Evolutionary conservation across 2,888 invertebrate species (phyloP).

Genomic region (Alloscopus bannaensis): DNA sequence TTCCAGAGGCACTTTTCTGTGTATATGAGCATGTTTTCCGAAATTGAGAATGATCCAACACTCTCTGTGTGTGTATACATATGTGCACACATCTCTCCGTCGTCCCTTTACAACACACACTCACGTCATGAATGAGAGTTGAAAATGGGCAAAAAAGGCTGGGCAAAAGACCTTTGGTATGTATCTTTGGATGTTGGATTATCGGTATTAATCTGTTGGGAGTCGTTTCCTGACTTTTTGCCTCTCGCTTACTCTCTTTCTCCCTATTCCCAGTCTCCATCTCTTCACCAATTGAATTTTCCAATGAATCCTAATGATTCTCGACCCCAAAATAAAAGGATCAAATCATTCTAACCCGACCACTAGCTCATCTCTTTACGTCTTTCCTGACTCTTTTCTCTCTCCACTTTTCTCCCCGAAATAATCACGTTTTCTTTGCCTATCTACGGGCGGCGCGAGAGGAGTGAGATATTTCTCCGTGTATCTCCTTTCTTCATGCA

Average conservation of each 20-base stretch:
- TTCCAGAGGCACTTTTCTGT: slow-evolving; percentile 9
- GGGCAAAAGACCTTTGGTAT: slow-evolving; percentile 13
- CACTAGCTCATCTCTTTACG: slow-evolving; percentile 61
- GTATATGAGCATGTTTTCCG: slow-evolving; percentile 30
- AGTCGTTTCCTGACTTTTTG: slow-evolving; percentile 73
- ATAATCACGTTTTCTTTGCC: slow-evolving; percentile 64
- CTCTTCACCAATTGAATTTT: slow-evolving; percentile 73
- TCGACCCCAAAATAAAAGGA: slow-evolving; percentile 73
- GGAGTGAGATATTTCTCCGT: too few relatives aligned
- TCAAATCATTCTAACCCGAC: slow-evolving; percentile 73
- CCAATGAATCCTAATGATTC: slow-evolving; percentile 74
- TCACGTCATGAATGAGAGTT: neutral
- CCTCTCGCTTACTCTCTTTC: slow-evolving; percentile 62
- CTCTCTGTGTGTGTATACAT: too few relatives aligned
- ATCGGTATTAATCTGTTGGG: slow-evolving; percentile 73
- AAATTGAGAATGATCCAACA: slow-evolving; percentile 44
- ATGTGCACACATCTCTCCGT: slow-evolving; percentile 17
- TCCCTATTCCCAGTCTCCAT: slow-evolving; percentile 62
- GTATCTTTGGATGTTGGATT: slow-evolving; percentile 67
- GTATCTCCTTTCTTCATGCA: slow-evolving; percentile 17
- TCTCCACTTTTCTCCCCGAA: slow-evolving; percentile 46
- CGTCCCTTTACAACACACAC: slow-evolving; percentile 9
- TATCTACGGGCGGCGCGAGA: too few relatives aligned
- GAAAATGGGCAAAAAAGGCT: slow-evolving; percentile 8
- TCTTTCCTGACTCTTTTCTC: too few relatives aligned